Percentiles rank a stretch among this genome's conserved stretches.
These are phyloP conservation scores for Drosophila picticornis DNA, from an alignment of 2,888 invertebrate genomes.

Conservation along the genomic window DNA sequence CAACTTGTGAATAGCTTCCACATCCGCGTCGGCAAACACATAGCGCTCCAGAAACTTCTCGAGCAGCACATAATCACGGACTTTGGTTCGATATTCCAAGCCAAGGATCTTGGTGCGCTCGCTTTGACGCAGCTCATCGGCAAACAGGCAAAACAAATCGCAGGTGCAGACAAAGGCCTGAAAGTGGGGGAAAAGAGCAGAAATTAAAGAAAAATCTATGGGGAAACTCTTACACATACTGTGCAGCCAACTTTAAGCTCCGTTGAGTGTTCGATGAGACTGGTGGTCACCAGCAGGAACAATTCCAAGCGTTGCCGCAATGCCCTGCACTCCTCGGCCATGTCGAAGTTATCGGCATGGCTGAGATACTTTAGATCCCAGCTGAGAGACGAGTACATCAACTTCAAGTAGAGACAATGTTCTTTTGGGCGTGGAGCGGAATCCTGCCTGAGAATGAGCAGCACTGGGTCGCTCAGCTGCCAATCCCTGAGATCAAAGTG, in stretches of 20 bases:
- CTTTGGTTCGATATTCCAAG: constrained; percentile 35
- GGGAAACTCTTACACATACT: constrained; percentile 27
- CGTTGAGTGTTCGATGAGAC: constrained; percentile 5
- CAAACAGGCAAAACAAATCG: constrained; percentile 53
- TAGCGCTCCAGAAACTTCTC: constrained; percentile 39
- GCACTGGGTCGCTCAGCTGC: constrained; percentile 19
- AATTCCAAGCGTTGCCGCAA: constrained; percentile 31
- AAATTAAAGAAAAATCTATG: too few species aligned
- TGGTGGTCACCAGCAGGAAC: constrained; percentile 20
- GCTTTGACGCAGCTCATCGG: constrained; percentile 9
- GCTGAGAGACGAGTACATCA: constrained; percentile 31
- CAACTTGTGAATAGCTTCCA: not conserved
- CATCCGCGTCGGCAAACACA: constrained; percentile 12
- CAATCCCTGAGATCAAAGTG: constrained; percentile 43
- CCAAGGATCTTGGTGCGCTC: not conserved
- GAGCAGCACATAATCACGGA: constrained; percentile 32
- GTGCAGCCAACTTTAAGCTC: not conserved
- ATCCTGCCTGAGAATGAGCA: constrained; percentile 17
- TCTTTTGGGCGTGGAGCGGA: not conserved
- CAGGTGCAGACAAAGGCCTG: constrained; percentile 51
- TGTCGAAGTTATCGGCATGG: not conserved
- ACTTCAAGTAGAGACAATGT: constrained; percentile 29
- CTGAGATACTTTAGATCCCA: constrained; percentile 38
- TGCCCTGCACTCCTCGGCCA: not conserved
- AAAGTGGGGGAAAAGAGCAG: not conserved